phyloP scores from a whole-genome alignment of 2,797 vertebrate genomes.

The Sebastes vulpes region DNA sequence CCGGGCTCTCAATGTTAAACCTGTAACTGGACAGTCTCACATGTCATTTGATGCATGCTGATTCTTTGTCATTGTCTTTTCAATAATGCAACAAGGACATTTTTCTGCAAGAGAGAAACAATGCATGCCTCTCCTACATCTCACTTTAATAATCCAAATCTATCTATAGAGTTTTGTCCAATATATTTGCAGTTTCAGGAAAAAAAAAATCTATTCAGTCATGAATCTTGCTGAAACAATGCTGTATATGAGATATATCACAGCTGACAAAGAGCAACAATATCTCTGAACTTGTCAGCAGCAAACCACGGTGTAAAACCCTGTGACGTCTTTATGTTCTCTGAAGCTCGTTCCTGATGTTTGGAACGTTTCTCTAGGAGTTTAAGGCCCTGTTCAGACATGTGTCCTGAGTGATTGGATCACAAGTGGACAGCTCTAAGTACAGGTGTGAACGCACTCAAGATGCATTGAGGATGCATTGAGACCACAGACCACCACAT shows the following conservation, averaged over 20 bases:
- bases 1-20: not conserved
- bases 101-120: not conserved
- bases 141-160: not conserved
- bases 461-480: too few relatives aligned
- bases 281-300: slow-evolving; percentile 23
- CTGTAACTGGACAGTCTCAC: not conserved
- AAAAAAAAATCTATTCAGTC: not conserved
- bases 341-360: not conserved
- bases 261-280: slow-evolving; percentile 1
- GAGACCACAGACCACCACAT: too few relatives aligned
- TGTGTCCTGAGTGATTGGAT: too few relatives aligned
- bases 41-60: not conserved
- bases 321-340: slow-evolving; percentile 39
- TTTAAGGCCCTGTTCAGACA: not conserved
- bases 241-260: not conserved
- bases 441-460: too few relatives aligned
- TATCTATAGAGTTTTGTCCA: not conserved
- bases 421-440: too few relatives aligned
- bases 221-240: slow-evolving; percentile 19
- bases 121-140: not conserved
- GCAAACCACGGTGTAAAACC: slow-evolving; percentile 26
- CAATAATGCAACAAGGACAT: not conserved
- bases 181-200: slow-evolving; percentile 11
- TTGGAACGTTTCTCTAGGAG: slow-evolving; percentile 8
- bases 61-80: not conserved